Conservation (phyloP, 1,140 invertebrate genomes). For the Cepaea nemoralis region DNA sequence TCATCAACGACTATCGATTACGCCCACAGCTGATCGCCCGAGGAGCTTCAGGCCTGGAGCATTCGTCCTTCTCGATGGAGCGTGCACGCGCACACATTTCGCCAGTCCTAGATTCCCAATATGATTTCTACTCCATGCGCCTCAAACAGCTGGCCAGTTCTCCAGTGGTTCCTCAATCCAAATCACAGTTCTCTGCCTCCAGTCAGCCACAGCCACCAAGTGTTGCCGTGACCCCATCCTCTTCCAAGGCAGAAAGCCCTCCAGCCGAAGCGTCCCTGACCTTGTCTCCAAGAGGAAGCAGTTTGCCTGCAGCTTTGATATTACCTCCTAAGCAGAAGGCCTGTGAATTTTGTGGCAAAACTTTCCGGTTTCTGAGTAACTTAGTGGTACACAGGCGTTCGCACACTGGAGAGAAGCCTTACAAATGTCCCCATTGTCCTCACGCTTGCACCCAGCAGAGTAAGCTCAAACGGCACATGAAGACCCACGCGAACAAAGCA, state of each 20-base stretch:
- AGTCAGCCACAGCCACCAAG: neutral
- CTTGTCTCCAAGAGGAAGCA: constrained; percentile 41
- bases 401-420: constrained; percentile 80
- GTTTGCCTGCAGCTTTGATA: neutral
- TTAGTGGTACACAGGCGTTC: constrained; percentile 90
- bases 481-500: constrained; percentile 74
- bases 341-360: constrained; percentile 89
- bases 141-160: constrained; percentile 92
- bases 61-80: constrained; percentile 61
- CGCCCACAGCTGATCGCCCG: constrained; percentile 37
- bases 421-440: constrained; percentile 77
- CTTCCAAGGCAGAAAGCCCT: constrained; percentile 72
- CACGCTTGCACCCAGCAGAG: constrained; percentile 77
- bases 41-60: constrained; percentile 51
- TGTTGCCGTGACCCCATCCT: constrained; percentile 24
- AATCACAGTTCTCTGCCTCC: constrained; percentile 29
- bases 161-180: constrained; percentile 79
- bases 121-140: constrained; percentile 98
- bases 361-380: constrained; percentile 93
- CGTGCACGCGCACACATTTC: constrained; percentile 38
- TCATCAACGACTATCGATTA: constrained; percentile 47
- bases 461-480: constrained; percentile 89
- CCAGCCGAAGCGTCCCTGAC: constrained; percentile 37
- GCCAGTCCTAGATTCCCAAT: constrained; percentile 61
- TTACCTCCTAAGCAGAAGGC: constrained; percentile 66